A percentile compares a stretch with the other conserved stretches of the same genome.
These are phyloP conservation scores for Rhopalosiphum nymphaeae DNA, from an alignment of 2,888 invertebrate genomes.

Conservation along the genomic window DNA sequence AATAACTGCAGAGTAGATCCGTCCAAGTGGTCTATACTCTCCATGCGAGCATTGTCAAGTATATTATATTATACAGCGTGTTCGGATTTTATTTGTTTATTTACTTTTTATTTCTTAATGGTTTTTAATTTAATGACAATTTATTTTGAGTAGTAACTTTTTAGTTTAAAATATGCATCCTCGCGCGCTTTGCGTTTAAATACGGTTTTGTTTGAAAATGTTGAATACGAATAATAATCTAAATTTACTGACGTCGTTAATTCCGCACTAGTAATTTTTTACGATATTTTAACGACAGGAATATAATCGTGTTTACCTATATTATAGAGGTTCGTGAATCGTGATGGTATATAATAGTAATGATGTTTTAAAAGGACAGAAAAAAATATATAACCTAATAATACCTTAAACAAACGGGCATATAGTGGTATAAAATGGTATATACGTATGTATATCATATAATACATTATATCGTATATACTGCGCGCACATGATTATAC, in stretches of 20 bases:
- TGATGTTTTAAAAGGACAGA: slow-evolving; percentile 31
- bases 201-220: slow-evolving; percentile 8
- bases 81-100: slow-evolving; percentile 15
- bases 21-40: slow-evolving; percentile 33
- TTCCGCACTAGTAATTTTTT: slow-evolving; percentile 40
- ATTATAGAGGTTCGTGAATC: slow-evolving; percentile 47
- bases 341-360: slow-evolving; percentile 50
- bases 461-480: neutral
- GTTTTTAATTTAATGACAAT: slow-evolving; percentile 27
- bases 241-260: slow-evolving; percentile 57
- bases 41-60: neutral
- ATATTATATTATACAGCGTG: neutral
- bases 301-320: slow-evolving; percentile 45
- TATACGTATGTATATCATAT: neutral
- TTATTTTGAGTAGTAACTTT: neutral
- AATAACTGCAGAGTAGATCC: slow-evolving; percentile 18
- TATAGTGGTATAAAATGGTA: neutral
- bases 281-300: slow-evolving; percentile 56
- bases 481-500: neutral
- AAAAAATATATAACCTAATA: slow-evolving; percentile 26
- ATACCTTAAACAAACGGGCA: slow-evolving; percentile 34
- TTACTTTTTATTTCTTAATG: neutral
- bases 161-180: neutral
- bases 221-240: slow-evolving; percentile 35
- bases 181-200: neutral